A percentile compares a stretch with the other conserved stretches of the same genome.
Conservation (phyloP, 2,113 vertebrate genomes). For the Neodon shergylaensis region DNA sequence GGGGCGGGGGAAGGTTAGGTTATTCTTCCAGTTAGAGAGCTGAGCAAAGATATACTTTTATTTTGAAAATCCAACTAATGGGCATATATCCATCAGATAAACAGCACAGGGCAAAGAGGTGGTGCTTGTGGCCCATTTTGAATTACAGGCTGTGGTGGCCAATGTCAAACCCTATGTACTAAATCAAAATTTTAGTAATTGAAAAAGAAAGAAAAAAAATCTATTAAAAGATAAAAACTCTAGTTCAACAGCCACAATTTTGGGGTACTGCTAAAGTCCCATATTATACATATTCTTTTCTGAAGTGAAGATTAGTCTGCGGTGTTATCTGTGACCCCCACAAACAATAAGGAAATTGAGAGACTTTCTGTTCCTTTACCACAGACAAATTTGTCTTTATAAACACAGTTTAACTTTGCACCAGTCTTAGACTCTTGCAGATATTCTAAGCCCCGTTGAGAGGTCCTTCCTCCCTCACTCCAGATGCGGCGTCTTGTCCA, state of each 20-base stretch:
- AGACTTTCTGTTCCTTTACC: not conserved
- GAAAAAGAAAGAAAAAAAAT: not conserved
- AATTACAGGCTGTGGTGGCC: not conserved
- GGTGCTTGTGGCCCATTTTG: not conserved
- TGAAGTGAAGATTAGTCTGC: not conserved
- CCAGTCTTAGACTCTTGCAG: not conserved
- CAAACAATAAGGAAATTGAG: not conserved
- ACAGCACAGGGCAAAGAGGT: not conserved
- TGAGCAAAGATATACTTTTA: not conserved
- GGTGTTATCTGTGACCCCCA: not conserved
- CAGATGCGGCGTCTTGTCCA: not conserved
- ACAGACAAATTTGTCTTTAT: not conserved
- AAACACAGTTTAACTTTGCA: not conserved
- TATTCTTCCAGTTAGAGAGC: conserved; percentile 40
- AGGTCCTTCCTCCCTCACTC: not conserved
- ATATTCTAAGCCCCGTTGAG: not conserved
- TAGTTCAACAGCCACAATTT: not conserved
- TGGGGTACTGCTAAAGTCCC: not conserved
- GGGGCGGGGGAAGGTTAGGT: not conserved
- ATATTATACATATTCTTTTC: not conserved
- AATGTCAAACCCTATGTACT: not conserved
- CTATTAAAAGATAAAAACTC: not conserved
- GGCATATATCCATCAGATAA: not conserved
- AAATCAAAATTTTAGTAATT: conserved; percentile 27
- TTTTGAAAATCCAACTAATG: not conserved